These are phyloP conservation scores for Bembecia ichneumoniformis DNA, from an alignment of 2,888 invertebrate species.

Conservation along the genomic window DNA sequence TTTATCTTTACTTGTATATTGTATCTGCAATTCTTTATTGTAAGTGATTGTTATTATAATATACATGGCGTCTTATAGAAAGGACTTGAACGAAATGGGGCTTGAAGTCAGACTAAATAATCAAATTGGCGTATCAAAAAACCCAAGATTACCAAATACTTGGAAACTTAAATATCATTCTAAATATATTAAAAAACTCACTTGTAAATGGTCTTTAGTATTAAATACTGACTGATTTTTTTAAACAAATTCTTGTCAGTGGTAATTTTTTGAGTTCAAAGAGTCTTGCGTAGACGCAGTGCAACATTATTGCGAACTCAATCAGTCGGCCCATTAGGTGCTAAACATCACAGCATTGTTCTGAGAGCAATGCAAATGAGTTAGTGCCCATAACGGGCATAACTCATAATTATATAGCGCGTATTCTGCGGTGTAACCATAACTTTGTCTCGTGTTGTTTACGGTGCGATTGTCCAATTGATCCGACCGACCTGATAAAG, in stretches of 20 bases:
- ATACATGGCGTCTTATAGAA: no score
- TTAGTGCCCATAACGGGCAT: conserved; percentile 54
- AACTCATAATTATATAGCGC: conserved; percentile 63
- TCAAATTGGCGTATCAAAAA: no score
- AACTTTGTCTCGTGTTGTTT: conserved; percentile 32
- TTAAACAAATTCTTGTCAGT: conserved; percentile 2
- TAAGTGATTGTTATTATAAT: no score
- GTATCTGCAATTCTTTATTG: no score
- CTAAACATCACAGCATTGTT: conserved; percentile 53
- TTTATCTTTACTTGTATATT: background rate
- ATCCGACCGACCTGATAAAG: no score
- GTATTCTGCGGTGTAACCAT: conserved; percentile 39
- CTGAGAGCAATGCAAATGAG: conserved; percentile 40
- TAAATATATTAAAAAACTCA: no score
- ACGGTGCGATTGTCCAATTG: background rate
- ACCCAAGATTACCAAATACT: no score
- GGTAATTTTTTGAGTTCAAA: background rate
- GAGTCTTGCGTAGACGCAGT: background rate
- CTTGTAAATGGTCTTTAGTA: no score
- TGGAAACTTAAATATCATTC: no score
- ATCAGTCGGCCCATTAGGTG: conserved; percentile 35
- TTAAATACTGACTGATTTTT: background rate
- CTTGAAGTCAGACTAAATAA: no score
- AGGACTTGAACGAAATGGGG: no score
- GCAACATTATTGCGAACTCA: conserved; percentile 8